Base-by-base conservation (phyloP, 2,797 vertebrate genomes). In the Trachurus trachurus region DNA sequence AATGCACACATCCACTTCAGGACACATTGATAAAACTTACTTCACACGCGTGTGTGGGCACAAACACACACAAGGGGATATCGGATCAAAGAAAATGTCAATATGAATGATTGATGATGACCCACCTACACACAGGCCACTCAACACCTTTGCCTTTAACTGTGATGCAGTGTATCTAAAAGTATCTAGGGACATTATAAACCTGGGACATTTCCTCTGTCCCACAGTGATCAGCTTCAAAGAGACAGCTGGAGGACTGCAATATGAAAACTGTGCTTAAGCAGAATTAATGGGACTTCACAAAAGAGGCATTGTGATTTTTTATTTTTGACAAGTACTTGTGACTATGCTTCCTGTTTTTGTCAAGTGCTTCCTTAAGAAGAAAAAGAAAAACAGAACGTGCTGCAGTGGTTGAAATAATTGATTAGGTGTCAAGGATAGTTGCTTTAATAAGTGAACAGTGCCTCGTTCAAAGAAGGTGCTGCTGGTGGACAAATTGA, bases 31-130 rank as follows among this genome's bases (percentile, higher is more conserved):
- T 5, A 37, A 22, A 62, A 59, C 34, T 31, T 42, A 17, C 44
- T 16, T n/a, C 49, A 47, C 57, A 47, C 37, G 26, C 37, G 44
- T 26, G 45, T 59, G 53, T 56, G 56, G 10, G 58, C 15, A 68
- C 71, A 54, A 54, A 66, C 52, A 58, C 42, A 66, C 52, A 58
- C 42, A 63, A 4, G 34, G 47, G 45, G 76, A 74, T 78, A 75
- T 67, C 54, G 47, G 79, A 89, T 92, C 82, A 94, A 88, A 90
- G 71, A 57, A 90, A 91, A 94, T 88, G 88, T 84, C 89, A 88
- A 19, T 63, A 89, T 93, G 89, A 93, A 93, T 90, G 90, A 92
- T 91, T 89, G 87, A 94, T 92, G 89, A 58, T 26, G 63, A 81
- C 61, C 82, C 47, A 68, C 82, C 72, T 62, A 69, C 83, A 73